phyloP scores from a whole-genome alignment of 2,113 vertebrate genomes.

The Crotophaga sulcirostris region DNA sequence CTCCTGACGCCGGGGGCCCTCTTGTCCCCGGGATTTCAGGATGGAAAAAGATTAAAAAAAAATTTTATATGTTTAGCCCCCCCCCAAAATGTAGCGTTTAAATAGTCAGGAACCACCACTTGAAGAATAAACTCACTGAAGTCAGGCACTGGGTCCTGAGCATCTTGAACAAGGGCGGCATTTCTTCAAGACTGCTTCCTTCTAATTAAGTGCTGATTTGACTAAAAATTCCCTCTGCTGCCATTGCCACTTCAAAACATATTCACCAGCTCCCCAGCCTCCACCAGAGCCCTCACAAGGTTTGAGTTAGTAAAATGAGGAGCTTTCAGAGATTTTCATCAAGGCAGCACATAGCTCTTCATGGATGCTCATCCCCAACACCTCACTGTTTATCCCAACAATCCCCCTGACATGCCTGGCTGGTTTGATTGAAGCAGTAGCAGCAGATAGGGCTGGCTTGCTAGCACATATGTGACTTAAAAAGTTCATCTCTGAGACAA shows the following conservation, averaged over 20 bases:
- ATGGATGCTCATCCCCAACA: background rate
- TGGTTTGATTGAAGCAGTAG: background rate
- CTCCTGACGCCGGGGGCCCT: background rate
- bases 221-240: background rate
- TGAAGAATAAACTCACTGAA: background rate
- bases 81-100: background rate
- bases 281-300: background rate
- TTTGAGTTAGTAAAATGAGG: rapidly evolving
- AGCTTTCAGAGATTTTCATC: background rate
- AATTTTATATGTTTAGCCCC: rapidly evolving
- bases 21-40: background rate
- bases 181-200: background rate
- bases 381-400: background rate
- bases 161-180: background rate
- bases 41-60: background rate
- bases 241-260: background rate
- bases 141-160: background rate
- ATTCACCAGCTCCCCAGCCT: background rate
- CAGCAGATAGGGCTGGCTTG: background rate
- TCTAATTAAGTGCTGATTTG: background rate
- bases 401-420: background rate
- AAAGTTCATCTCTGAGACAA: background rate
- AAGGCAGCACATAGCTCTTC: background rate
- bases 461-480: rapidly evolving
- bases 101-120: background rate